Percentiles rank a stretch among this genome's conserved stretches.
These are phyloP conservation scores for Heliconius himera DNA, from an alignment of 1,140 invertebrate species.

Conservation along the genomic window DNA sequence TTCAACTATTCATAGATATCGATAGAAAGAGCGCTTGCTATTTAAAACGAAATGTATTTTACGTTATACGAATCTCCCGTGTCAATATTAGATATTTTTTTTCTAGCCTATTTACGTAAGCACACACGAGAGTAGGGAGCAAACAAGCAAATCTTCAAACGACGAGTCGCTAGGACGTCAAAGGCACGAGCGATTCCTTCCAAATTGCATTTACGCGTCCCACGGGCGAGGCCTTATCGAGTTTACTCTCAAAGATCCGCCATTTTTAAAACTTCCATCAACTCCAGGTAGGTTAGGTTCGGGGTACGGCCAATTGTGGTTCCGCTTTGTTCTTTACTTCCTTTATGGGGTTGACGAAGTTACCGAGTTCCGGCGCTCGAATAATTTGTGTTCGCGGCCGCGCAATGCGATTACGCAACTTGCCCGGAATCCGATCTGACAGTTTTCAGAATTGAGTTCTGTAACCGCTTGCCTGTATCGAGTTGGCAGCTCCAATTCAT, in stretches of 20 bases:
- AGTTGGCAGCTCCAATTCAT: conserved; percentile 53
- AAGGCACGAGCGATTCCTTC: conserved; percentile 72
- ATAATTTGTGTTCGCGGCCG: conserved; percentile 77
- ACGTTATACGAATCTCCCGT: conserved; percentile 10
- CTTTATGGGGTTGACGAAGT: conserved; percentile 78
- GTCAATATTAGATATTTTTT: conserved; percentile 37
- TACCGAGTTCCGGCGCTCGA: conserved; percentile 75
- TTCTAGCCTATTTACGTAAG: conserved; percentile 46
- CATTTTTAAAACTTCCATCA: conserved; percentile 80
- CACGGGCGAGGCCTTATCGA: conserved; percentile 74
- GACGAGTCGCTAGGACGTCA: conserved; percentile 63
- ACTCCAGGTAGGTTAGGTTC: conserved; percentile 73
- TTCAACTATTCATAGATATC: conserved; percentile 16
- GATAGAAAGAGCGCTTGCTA: conserved; percentile 8
- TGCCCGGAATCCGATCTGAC: conserved; percentile 68
- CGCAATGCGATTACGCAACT: conserved; percentile 74
- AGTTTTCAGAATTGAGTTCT: conserved; percentile 65
- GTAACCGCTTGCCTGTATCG: conserved; percentile 55
- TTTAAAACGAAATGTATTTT: conserved; percentile 19
- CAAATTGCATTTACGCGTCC: conserved; percentile 80
- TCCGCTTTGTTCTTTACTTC: conserved; percentile 74
- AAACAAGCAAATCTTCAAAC: conserved; percentile 71
- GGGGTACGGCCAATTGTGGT: conserved; percentile 72
- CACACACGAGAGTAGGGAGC: conserved; percentile 39
- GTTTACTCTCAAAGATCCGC: conserved; percentile 76